Conservation (phyloP, 1,140 invertebrate genomes). For the Campoletis sonorensis region DNA sequence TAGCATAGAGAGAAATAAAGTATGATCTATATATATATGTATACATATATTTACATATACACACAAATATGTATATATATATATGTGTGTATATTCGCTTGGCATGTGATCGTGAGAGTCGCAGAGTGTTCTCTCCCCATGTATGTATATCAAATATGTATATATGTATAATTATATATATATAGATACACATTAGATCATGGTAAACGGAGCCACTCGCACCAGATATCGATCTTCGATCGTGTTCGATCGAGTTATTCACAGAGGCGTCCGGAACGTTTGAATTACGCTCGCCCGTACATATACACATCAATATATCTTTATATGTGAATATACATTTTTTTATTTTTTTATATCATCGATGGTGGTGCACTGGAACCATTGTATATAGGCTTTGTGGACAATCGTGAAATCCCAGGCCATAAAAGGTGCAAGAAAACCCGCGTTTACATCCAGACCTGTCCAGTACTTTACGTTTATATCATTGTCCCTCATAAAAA, state of each 20-base stretch:
- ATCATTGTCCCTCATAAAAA: slow-evolving; percentile 22
- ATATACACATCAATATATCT: neutral
- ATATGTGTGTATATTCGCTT: no score
- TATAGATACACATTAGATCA: slow-evolving; percentile 1
- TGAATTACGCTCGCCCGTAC: slow-evolving; percentile 13
- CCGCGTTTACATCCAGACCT: neutral
- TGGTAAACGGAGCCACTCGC: slow-evolving; percentile 15
- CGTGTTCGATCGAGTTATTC: slow-evolving; percentile 52
- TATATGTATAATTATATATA: slow-evolving; percentile 1
- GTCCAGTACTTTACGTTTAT: slow-evolving; percentile 16
- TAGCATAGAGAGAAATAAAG: slow-evolving; percentile 28
- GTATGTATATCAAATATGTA: no score
- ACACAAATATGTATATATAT: no score
- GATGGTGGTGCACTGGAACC: neutral
- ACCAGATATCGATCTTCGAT: slow-evolving; percentile 50
- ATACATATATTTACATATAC: slow-evolving; percentile 16
- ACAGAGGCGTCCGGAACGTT: slow-evolving; percentile 34
- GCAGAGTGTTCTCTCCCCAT: slow-evolving; percentile 7
- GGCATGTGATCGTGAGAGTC: slow-evolving; percentile 37
- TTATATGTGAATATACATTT: neutral
- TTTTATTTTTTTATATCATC: neutral
- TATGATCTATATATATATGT: neutral
- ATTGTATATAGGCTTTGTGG: slow-evolving; percentile 35
- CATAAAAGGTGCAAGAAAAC: slow-evolving; percentile 38
- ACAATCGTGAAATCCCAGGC: slow-evolving; percentile 40